Evolutionary conservation across 2,113 vertebrate genomes (phyloP), one percentile per base, ranked within the genome.

Genomic region (Meles meles): DNA sequence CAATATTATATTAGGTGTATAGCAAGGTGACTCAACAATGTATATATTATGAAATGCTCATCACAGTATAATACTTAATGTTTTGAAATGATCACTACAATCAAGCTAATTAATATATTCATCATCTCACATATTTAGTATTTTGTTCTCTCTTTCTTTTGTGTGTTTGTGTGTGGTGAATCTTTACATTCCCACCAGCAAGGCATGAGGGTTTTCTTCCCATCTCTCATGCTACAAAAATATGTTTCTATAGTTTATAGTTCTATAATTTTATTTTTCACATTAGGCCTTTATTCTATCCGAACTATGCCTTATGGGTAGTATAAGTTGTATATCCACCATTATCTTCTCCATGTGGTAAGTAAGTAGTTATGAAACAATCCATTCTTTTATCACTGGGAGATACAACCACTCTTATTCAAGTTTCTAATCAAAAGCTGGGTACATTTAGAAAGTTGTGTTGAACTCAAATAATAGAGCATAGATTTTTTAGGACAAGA

Each of bases 401-500:
- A 82, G 42, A 23, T 59, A 67, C 94, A 95, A 98, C 52, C 47
- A 69, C 76, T 96, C 91, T 86, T 97, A 52, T 89, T 98, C 81
- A 96, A 87, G 55, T 47, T 98, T 97, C 94, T 98, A 98, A 97
- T 96, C 85, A 90, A 97, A 88, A 92, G 91, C 77, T 88, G 83
- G 67, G 69, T 59, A 98, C 98, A 98, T 86, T 85, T 96, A 97
- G 83, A 97, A 98, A 98, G 96, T 96, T 97, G 91, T 97, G 92
- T 94, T 96, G 98, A 96, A 92, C 97, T 96, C 97, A 88, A 98
- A 98, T 97, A 98, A 98, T 96, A 97, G 77, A 98, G 95, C 94
- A 96, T 96, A 95, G 98, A 97, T 98, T 98, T 96, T 95, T 98
- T 93, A 97, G 96, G 96, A 98, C 93, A 98, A 98, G 96, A 93